These are phyloP conservation scores for Lineus longissimus DNA, from an alignment of 1,140 invertebrate species.

Conservation along the genomic window DNA sequence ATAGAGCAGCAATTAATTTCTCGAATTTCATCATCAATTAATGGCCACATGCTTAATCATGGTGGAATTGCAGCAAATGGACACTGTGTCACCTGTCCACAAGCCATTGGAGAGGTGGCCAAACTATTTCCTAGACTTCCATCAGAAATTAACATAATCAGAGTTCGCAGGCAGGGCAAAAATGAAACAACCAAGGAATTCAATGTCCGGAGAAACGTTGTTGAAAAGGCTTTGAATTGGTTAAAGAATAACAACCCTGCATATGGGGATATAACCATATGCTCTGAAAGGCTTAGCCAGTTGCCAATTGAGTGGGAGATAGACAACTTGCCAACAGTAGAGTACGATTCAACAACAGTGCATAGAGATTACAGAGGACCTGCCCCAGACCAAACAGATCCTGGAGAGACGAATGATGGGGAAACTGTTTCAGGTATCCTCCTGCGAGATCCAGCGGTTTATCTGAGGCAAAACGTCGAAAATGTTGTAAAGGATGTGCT, in stretches of 20 bases:
- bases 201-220: neutral
- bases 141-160: neutral
- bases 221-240: neutral
- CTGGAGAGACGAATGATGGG: neutral
- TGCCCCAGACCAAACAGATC: slow-evolving; percentile 1
- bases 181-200: slow-evolving; percentile 3
- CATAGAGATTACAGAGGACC: neutral
- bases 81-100: slow-evolving; percentile 4
- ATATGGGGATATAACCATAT: slow-evolving; percentile 8
- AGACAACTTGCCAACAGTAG: neutral
- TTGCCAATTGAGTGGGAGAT: neutral
- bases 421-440: neutral
- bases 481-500: neutral
- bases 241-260: slow-evolving; percentile 1
- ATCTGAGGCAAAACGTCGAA: neutral
- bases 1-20: slow-evolving; percentile 2
- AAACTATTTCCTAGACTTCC: neutral
- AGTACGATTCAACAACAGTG: neutral
- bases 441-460: neutral
- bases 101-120: neutral
- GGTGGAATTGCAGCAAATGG: neutral
- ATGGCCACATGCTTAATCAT: neutral
- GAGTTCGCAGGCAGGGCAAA: neutral
- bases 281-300: neutral
- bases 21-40: neutral